Evolutionary conservation across 2,888 invertebrate species (phyloP).

Genomic region (Apamea crenata): DNA sequence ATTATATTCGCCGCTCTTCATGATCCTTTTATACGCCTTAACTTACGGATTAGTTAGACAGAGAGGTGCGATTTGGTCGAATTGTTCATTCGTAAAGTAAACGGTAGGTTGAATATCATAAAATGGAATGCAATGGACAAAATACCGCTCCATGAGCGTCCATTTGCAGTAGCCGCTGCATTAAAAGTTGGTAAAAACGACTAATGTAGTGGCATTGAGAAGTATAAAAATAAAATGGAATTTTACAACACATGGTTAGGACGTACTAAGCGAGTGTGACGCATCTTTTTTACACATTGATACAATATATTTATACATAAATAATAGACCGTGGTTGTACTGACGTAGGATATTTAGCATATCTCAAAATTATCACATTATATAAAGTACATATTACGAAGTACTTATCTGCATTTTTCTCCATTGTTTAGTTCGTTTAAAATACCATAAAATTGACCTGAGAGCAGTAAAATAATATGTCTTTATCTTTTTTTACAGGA

Average conservation of each 20-base stretch:
- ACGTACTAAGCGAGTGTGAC: constrained; percentile 57
- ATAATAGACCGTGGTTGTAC: neutral
- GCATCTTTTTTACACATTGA: constrained; percentile 52
- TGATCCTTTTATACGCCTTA: constrained; percentile 60
- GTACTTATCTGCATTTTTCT: neutral
- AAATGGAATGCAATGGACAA: constrained; percentile 37
- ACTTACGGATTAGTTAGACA: constrained; percentile 61
- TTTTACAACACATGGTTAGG: constrained; percentile 55
- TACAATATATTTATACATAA: neutral
- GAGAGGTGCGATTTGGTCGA: constrained; percentile 61
- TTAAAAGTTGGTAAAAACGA: constrained; percentile 20
- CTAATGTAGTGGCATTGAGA: constrained; percentile 17
- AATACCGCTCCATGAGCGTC: constrained; percentile 17
- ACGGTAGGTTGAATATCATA: constrained; percentile 35
- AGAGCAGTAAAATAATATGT: neutral
- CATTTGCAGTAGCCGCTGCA: constrained; percentile 8
- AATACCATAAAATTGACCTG: neutral
- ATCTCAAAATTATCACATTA: neutral
- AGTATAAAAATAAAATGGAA: constrained; percentile 52
- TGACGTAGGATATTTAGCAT: constrained; percentile 9
- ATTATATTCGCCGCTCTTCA: constrained; percentile 62
- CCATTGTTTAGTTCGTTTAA: constrained; percentile 2
- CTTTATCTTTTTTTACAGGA: constrained; percentile 83
- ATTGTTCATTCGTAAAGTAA: constrained; percentile 50
- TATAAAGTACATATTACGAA: neutral